phyloP scores from a whole-genome alignment of 1,140 invertebrate species.

The Euwallacea fornicatus region DNA sequence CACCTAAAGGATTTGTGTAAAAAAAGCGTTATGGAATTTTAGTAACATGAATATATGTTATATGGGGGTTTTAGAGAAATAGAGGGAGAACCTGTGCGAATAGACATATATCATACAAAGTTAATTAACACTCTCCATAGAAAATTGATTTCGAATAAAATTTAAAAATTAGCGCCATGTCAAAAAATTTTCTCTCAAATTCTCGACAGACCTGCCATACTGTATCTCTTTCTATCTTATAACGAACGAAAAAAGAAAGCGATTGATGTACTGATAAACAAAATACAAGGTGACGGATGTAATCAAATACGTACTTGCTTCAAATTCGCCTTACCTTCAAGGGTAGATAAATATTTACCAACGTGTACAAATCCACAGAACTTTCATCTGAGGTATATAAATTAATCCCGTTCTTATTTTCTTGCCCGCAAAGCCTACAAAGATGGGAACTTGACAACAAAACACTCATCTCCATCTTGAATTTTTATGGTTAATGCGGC shows the following conservation, averaged over 20 bases:
- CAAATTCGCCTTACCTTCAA: conserved; percentile 62
- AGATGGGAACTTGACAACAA: conserved; percentile 60
- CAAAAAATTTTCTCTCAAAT: too few species aligned
- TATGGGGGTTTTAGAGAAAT: too few species aligned
- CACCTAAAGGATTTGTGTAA: conserved; percentile 55
- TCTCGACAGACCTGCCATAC: neutral
- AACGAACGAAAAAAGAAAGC: neutral
- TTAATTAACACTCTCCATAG: too few species aligned
- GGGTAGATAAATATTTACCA: conserved; percentile 72
- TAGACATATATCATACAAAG: too few species aligned
- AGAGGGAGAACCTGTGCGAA: too few species aligned
- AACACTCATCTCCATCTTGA: conserved; percentile 37
- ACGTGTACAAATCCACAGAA: conserved; percentile 62
- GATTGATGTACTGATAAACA: too few species aligned
- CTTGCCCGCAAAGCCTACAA: conserved; percentile 72
- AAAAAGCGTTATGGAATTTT: too few species aligned
- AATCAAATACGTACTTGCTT: conserved; percentile 65
- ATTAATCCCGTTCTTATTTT: conserved; percentile 67
- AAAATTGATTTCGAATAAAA: too few species aligned
- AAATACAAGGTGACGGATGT: conserved; percentile 11
- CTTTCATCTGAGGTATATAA: conserved; percentile 62
- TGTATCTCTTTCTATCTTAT: neutral
- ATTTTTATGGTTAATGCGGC: neutral
- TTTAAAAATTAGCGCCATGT: too few species aligned
- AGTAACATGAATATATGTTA: too few species aligned